Base-by-base conservation (phyloP, 2,797 vertebrate genomes). In the Aphelocoma californica region DNA sequence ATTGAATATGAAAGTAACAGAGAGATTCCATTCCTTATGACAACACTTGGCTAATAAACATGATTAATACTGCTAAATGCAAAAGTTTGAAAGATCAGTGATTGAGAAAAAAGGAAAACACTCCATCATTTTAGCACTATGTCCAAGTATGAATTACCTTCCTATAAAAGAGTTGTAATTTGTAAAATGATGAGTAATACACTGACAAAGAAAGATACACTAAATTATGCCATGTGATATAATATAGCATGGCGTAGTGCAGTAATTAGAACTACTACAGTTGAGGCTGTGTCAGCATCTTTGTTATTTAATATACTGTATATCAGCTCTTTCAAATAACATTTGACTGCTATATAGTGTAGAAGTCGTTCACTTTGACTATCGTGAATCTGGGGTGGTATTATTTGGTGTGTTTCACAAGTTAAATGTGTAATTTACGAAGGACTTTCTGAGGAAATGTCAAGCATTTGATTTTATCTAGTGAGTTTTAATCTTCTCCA, bases 11-110 rank as follows among this genome's bases (percentile, higher is more conserved):
- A 96, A 97, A 87, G 64, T 90, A 97, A 97, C 67, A 70, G 75
- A 70, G 96, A 96, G 81, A 92, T 60, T 96, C 72, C 91, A 74
- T 97, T 96, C 64, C 89, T 96, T 93, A 91, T 54, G 93, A 86
- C 82, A 96, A 95, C 71, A 71, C 51, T 92, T 87, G 62, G 62
- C 87, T 93, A 95, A 97, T 96, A 97, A 97, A 97, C 23, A 79
- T 94, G 95, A 97, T 96, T 97, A 97, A 97, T 95, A 92, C 1
- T 3, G 93, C 79, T 96, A 96, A 97, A 97, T 67, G 81, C 77
- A 93, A 96, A 97, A 94, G 88, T 96, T 69, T 87, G 82, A 97
- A 97, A 96, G 95, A 97, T 82, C 95, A 95, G 74, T 97, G 96
- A 88, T 26, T 89, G 74, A 94, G 84, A 74, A 95, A 95, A 97